Percentiles rank a stretch among this genome's conserved stretches.
Evolutionary conservation across 2,113 vertebrate genomes (phyloP).

Genomic region (Scortum barcoo): DNA sequence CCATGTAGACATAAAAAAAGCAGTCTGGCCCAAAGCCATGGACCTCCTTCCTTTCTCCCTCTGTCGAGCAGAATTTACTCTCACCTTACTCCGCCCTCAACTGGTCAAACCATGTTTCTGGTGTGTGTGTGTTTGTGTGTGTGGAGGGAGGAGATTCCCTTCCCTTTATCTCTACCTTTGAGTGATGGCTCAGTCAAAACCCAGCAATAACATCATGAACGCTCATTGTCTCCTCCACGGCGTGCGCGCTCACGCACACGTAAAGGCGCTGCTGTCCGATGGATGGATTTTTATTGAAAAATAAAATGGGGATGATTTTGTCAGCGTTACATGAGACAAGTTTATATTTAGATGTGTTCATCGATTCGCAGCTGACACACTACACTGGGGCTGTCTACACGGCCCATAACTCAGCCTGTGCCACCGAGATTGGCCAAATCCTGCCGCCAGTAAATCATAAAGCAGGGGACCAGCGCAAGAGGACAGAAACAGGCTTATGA

Average conservation of each 20-base stretch:
- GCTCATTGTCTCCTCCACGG: constrained; percentile 36
- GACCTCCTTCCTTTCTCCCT: constrained; percentile 21
- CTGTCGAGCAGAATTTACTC: constrained; percentile 22
- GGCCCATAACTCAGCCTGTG: constrained; percentile 72
- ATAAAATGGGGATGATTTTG: constrained; percentile 70
- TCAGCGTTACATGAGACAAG: constrained; percentile 80
- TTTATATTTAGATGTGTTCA: constrained; percentile 84
- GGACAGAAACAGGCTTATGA: constrained; percentile 42
- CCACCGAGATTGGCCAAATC: constrained; percentile 69
- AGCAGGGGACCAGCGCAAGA: not conserved
- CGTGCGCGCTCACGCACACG: not conserved
- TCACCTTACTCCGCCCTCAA: constrained; percentile 32
- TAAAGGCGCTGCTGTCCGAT: not conserved
- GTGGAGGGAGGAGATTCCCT: constrained; percentile 35
- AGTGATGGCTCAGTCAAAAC: constrained; percentile 59
- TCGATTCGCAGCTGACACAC: constrained; percentile 80
- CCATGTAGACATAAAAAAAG: constrained; percentile 40
- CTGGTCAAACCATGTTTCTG: constrained; percentile 22
- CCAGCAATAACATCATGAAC: constrained; percentile 45
- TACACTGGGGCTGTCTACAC: constrained; percentile 75
- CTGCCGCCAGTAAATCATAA: constrained; percentile 70
- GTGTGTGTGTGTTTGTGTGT: constrained; percentile 8
- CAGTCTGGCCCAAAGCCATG: constrained; percentile 38
- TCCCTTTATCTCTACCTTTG: constrained; percentile 52
- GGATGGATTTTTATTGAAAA: constrained; percentile 73